Evolutionary conservation across 1,140 invertebrate species (phyloP), one percentile per base, ranked within the genome.

Genomic region (Drosophila nigromelanica): DNA sequence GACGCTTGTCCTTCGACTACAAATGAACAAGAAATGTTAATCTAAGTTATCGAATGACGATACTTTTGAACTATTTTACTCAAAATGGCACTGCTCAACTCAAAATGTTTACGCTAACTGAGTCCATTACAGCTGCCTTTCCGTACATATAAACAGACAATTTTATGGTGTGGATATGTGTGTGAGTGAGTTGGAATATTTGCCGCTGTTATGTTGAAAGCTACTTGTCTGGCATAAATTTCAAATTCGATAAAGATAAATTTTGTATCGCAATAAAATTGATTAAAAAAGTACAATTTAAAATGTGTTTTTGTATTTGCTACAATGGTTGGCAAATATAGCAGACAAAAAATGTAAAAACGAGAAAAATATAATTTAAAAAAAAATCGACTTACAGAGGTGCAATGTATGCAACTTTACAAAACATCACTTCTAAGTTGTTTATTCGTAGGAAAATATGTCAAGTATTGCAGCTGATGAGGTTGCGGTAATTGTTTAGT

Each of bases 11-110:
- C 63, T 61, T 73, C 50, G 56, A 60, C 50, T 39, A 72, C 45
- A 72, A 52, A 58, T 58, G 45, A 72, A 59, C 62, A 72, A 71
- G 61, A 72, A 72, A 72, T 51, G 62, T 59, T 45, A 59, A 35
- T 11, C 37, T 12, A 5, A 67, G 5, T 30, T 67, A 72, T 66
- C 61, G 61, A 33, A 50, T 15, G n/a, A 30, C 62, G 68, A 63
- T 63, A 64, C 5, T 35, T 43, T 52, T 55, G 5, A 30, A 42
- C 35, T 66, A 51, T 43, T 14, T 4, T 42, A 59, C 62, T 67
- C 68, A 58, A 63, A 56, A 58, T 56, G 68, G 60, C n/a, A 58
- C 63, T 72, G 69, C 24, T 67, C 59, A 37, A 39, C 69, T 67
- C 69, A 52, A 59, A 58, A 15, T 72, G 50, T 54, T 33, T 5